A percentile compares a stretch with the other conserved stretches of the same genome.
phyloP scores from a whole-genome alignment of 2,888 invertebrate genomes.

The Globia sparganii region DNA sequence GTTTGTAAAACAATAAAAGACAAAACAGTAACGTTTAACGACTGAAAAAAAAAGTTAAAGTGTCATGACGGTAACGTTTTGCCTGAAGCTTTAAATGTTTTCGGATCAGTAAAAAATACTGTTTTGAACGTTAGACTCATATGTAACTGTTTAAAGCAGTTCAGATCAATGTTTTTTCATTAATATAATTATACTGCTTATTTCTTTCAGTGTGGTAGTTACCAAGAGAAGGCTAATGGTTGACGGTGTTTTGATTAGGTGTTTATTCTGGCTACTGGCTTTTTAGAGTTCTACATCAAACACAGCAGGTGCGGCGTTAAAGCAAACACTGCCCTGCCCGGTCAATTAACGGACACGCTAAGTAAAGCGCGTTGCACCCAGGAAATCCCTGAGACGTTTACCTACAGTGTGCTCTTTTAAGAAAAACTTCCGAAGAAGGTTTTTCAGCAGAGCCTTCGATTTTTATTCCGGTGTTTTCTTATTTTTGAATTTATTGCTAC shows the following conservation, averaged over 20 bases:
- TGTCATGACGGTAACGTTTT: too few relatives aligned
- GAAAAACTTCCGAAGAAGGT: background rate
- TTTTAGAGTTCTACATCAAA: slow-evolving; percentile 69
- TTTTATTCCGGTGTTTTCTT: background rate
- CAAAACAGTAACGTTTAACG: too few relatives aligned
- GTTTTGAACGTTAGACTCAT: too few relatives aligned
- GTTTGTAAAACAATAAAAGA: too few relatives aligned
- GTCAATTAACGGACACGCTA: slow-evolving; percentile 79
- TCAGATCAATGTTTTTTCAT: too few relatives aligned
- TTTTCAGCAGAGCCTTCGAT: background rate
- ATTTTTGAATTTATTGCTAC: background rate
- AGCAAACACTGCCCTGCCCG: slow-evolving; percentile 77
- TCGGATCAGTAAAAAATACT: too few relatives aligned
- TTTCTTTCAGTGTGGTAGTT: too few relatives aligned
- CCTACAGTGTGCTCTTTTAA: background rate
- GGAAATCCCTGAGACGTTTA: slow-evolving; percentile 45
- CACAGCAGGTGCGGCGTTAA: slow-evolving; percentile 78
- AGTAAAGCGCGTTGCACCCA: slow-evolving; percentile 64
- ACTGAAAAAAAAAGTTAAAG: too few relatives aligned
- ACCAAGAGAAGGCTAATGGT: background rate
- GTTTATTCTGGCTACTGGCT: slow-evolving; percentile 60
- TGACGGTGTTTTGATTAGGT: slow-evolving; percentile 29
- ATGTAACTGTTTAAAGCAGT: too few relatives aligned
- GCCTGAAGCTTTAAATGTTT: too few relatives aligned
- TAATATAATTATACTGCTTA: too few relatives aligned